Evolutionary conservation across 2,113 vertebrate genomes (phyloP), one percentile per base, ranked within the genome.

Genomic region (Carassius gibelio): DNA sequence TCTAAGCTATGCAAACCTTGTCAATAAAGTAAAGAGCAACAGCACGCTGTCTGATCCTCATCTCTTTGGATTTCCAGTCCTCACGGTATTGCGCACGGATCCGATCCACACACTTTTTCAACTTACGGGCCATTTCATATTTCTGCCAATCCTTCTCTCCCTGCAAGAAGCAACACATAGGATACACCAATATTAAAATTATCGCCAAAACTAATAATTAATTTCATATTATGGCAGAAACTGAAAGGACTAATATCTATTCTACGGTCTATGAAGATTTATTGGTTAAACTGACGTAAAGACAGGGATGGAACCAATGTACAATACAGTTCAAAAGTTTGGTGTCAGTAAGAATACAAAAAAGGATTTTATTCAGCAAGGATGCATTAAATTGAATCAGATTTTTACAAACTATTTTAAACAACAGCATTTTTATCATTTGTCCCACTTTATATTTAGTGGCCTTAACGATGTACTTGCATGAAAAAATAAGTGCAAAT

Each of bases 111-210:
- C 95, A 97, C 77, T 97, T 97, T 93, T 99, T 99, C 89, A 99
- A 93, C 86, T 96, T 93, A 57, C 98, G 96, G 66, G 98, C 98
- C 0, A 94, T 98, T 93, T 99, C 98, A 0, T 99, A 99, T 90
- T 99, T 99, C 93, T 99, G 98, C 98, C 97, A 98, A 87, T 99
- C 97, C 87, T 99, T 99, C 92, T 99, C 98, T 79, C 98, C 98
- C 98, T 99, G 91, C 11, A 23, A 72, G 14, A 34, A 52, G 34
- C 48, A 76, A 5, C 13, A 55, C 14, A 6, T 4, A 11, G n/a
- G 1, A 23, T 1, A 11, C 8, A 45, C 3, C 4, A 13, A 75
- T 75, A 75, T 75, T 75, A 75, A 14, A 23, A 23, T 23, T 69
- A 30, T 19, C 2, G 6, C 14, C 13, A 36, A 68, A 8, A 68